Base-by-base conservation (phyloP, 1,140 invertebrate genomes). In the Ceratina australensis region DNA sequence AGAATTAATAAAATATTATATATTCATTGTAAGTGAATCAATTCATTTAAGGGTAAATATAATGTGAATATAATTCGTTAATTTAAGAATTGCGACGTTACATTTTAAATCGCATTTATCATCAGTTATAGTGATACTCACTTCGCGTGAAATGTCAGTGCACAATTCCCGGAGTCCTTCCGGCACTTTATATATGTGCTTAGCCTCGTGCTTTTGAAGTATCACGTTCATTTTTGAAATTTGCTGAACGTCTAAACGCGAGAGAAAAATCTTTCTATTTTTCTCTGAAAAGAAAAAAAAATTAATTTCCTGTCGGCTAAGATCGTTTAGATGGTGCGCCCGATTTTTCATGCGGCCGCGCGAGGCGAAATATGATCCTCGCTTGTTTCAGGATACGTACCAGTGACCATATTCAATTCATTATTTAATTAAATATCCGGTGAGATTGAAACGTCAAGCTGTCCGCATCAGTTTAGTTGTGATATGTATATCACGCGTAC, bases 81-180 rank as follows among this genome's bases (percentile, higher is more conserved):
- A 10, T 42, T 42, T 42, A 10, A 42, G 33, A 42, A 42, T 42
- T 42, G 33, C 33, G 10, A 42, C 5, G 33, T 5, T 42, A 42
- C 33, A 42, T 42, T 7, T 33, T 33, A 33, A 33, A 33, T 33
- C 3, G 7, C 33, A 8, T 42, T 42, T 7, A 42, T 42, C 10
- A 42, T 42, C 33, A 42, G 10, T 42, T 42, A 42, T 42, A n/a
- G 2, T 4, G 13, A 26, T 54, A 20, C 28, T 52, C 78, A 94
- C 94, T 90, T 96, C 95, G 50, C 95, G 91, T 7, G 95, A 93
- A 80, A 96, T 95, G 89, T 96, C 95, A 0, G 93, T 90, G 88
- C 95, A 94, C 20, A 96, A 89, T 90, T 96, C 95, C 4, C 92
- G 92, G 7, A 96, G 90, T 3, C 95, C 95, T 78, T 95, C 94